Evolutionary conservation across 2,113 vertebrate species (phyloP).

Genomic region (Mastomys natalensis): DNA sequence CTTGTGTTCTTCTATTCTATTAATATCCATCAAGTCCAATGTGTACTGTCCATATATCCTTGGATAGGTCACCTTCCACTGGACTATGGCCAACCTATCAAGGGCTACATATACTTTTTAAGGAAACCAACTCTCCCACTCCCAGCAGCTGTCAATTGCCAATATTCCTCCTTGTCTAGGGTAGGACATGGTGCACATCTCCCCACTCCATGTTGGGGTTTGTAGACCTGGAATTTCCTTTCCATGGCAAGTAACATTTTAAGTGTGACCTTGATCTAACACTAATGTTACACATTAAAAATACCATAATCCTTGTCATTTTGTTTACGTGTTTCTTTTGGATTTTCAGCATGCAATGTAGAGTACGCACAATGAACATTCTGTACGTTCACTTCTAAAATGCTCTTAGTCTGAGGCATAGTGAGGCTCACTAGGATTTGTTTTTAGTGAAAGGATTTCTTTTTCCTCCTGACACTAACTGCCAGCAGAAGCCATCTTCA

Average conservation of each 20-base stretch:
- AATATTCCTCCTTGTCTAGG: background rate
- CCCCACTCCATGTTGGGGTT: background rate
- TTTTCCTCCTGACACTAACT: background rate
- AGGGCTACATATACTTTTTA: background rate
- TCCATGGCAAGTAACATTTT: background rate
- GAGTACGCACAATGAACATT: background rate
- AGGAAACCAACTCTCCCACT: background rate
- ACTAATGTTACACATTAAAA: background rate
- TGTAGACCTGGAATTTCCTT: background rate
- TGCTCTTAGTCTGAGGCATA: background rate
- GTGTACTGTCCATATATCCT: background rate
- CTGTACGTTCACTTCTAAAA: background rate
- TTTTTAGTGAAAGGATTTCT: background rate
- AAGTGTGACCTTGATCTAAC: constrained; percentile 24
- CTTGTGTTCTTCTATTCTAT: background rate
- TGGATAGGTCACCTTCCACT: background rate
- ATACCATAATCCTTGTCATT: background rate
- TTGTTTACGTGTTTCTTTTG: background rate
- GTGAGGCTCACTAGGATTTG: background rate
- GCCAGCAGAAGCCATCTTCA: background rate
- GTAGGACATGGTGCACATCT: background rate
- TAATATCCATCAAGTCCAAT: background rate
- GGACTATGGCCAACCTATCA: background rate
- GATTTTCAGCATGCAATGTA: background rate
- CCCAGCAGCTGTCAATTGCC: background rate